These are phyloP conservation scores for Phyllotis vaccarum DNA, from an alignment of 2,797 vertebrate genomes.

Conservation along the genomic window DNA sequence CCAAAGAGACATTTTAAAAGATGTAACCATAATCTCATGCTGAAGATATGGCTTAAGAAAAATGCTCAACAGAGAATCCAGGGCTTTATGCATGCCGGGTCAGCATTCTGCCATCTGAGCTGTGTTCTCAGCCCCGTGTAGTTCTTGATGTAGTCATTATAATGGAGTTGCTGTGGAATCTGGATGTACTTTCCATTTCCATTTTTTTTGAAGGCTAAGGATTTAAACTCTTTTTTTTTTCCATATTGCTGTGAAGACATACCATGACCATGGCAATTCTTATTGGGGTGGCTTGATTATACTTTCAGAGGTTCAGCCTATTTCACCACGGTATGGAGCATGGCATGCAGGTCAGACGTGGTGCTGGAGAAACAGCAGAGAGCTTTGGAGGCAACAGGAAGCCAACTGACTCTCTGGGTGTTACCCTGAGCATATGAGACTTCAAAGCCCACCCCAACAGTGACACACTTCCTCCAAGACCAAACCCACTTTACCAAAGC, in stretches of 20 bases:
- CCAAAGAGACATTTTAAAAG: not conserved
- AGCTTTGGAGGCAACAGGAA: not conserved
- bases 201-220: not conserved
- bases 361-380: not conserved
- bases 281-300: not conserved
- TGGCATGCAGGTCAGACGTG: not conserved
- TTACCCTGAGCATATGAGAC: not conserved
- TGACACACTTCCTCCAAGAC: not conserved
- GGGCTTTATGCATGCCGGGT: not conserved
- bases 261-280: not conserved
- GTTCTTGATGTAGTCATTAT: not conserved
- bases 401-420: not conserved
- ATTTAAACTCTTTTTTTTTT: not conserved
- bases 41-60: not conserved
- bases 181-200: not conserved
- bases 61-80: not conserved
- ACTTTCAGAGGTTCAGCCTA: not conserved
- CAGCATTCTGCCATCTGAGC: not conserved
- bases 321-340: not conserved
- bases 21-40: not conserved
- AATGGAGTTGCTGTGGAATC: not conserved
- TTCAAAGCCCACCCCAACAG: not conserved
- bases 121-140: not conserved
- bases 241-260: not conserved
- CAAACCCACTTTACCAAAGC: not conserved